Evolutionary conservation across 2,888 invertebrate genomes (phyloP), one percentile per base, ranked within the genome.

Genomic region (Orthosia gracilis): DNA sequence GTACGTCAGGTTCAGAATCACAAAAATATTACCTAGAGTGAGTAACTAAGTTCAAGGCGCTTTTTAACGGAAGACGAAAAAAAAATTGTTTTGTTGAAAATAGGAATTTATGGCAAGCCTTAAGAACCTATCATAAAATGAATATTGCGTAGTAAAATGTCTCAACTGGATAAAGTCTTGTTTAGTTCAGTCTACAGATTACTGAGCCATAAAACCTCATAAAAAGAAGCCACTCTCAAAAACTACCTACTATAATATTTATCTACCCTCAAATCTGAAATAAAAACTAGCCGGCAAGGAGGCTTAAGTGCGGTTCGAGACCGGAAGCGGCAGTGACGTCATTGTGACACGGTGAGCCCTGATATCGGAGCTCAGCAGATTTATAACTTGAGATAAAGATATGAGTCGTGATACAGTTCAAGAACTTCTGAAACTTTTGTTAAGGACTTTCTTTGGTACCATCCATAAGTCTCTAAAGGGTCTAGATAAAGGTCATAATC

Each of bases 261-360:
- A 84, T 83, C 83, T 84, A 61, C 82, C 75, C 82, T 64, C 50
- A 78, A 73, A 83, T 83, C 84, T 54, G 65, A 66, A 83, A 84
- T 83, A 83, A 84, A 84, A 84, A 81, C 80, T 83, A 80, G 69
- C 72, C 72, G 64, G 69, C 59, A 65, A 68, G 65, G 66, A 76
- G 65, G 81, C 66, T 81, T 83, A 76, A 83, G 76, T 73, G 64
- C 47, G 63, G 73, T 62, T 59, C 55, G 40, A 63, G 69, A 70
- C 52, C 76, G 76, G 65, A 81, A 82, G 61, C 67, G 59, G 52
- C 17, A 65, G 73, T 83, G 81, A 81, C 76, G 68, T 83, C 86
- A 76, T 58, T 68, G 69, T 72, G 77, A 80, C 55, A 77, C 62
- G 72, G 58, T 21, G 70, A 68, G 67, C 64, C 40, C 69, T 73